Conservation (phyloP, 2,888 invertebrate species). For the Pocota personata region DNA sequence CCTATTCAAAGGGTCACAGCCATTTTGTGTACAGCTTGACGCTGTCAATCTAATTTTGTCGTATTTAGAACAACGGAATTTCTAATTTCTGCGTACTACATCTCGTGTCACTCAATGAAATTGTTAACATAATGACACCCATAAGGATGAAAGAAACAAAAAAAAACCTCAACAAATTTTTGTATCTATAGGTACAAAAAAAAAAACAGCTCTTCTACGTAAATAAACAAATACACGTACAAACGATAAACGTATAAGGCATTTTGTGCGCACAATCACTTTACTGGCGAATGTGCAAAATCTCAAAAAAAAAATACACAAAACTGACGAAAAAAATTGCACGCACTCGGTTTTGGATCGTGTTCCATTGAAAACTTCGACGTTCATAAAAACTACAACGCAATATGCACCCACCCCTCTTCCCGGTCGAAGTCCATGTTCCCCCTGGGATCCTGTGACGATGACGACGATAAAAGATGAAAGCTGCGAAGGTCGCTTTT, state of each 20-base stretch:
- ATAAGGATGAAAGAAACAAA: neutral
- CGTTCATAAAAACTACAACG: constrained; percentile 59
- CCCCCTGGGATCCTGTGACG: constrained; percentile 57
- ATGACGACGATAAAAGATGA: constrained; percentile 36
- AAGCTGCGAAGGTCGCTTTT: constrained; percentile 69
- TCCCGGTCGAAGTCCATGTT: constrained; percentile 11
- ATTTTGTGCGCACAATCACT: constrained; percentile 31
- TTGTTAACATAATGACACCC: constrained; percentile 1
- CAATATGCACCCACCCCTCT: constrained; percentile 16
- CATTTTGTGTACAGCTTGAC: neutral
- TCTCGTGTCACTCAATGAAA: constrained; percentile 30
- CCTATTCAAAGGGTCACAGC: neutral
- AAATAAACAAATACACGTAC: constrained; percentile 1
- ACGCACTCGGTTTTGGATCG: constrained; percentile 58
- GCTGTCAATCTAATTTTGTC: neutral
- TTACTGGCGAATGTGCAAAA: constrained; percentile 27
- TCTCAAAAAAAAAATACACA: neutral
- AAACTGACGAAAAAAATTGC: constrained; percentile 19
- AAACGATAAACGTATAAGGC: constrained; percentile 4
- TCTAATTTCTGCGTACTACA: constrained; percentile 15
- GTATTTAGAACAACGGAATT: neutral
- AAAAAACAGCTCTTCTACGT: neutral
- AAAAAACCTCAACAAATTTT: neutral
- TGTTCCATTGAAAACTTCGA: constrained; percentile 60
- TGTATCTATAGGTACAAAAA: constrained; percentile 10